These are phyloP conservation scores for Goniozus legneri DNA, from an alignment of 1,140 invertebrate species.

Conservation along the genomic window DNA sequence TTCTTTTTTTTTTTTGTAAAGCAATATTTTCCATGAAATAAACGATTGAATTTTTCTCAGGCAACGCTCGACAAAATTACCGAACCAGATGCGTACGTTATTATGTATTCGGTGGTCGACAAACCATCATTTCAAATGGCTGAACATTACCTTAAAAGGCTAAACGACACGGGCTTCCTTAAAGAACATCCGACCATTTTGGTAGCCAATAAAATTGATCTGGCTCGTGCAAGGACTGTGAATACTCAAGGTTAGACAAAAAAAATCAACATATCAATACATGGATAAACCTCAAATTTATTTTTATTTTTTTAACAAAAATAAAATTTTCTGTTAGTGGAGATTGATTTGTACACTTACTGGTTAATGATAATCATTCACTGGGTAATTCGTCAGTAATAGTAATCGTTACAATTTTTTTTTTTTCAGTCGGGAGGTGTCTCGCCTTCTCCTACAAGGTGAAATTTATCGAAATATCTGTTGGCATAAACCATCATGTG, in stretches of 20 bases:
- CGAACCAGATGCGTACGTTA: slow-evolving; percentile 80
- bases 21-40: too few species aligned
- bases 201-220: slow-evolving; percentile 93
- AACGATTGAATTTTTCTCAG: slow-evolving; percentile 49
- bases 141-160: slow-evolving; percentile 69
- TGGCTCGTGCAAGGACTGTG: slow-evolving; percentile 85
- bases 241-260: slow-evolving; percentile 83
- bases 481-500: slow-evolving; percentile 87
- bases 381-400: not conserved
- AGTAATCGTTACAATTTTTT: slow-evolving; percentile 1
- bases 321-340: too few species aligned
- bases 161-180: slow-evolving; percentile 74
- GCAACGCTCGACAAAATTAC: slow-evolving; percentile 68
- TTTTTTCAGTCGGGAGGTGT: slow-evolving; percentile 76
- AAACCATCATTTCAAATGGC: slow-evolving; percentile 82
- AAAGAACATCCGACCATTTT: slow-evolving; percentile 76
- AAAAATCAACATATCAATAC: not conserved
- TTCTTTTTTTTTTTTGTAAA: not conserved
- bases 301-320: not conserved
- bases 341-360: not conserved
- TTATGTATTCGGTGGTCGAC: slow-evolving; percentile 89
- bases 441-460: slow-evolving; percentile 79
- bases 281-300: not conserved
- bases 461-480: slow-evolving; percentile 87
- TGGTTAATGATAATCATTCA: not conserved